Conservation (phyloP, 2,113 vertebrate species). For the Nymphicus hollandicus region DNA sequence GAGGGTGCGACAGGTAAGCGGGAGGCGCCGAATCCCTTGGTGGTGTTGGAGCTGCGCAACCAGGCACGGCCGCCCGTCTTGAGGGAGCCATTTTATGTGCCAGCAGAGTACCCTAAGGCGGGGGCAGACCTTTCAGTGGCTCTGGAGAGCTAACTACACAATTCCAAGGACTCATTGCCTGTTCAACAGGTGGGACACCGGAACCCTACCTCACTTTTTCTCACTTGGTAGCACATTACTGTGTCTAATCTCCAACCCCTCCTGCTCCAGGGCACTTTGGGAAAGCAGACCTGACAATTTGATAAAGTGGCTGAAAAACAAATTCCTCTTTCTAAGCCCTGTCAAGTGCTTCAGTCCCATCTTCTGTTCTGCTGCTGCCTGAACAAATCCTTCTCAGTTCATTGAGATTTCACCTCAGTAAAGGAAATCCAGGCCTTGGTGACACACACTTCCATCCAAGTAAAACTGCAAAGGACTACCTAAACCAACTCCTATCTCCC, state of each 20-base stretch:
- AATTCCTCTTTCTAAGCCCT: neutral
- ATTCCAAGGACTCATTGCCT: neutral
- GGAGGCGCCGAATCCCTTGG: rapidly evolving
- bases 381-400: neutral
- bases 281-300: neutral
- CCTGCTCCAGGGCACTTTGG: too few species aligned
- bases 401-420: neutral
- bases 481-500: neutral
- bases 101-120: neutral
- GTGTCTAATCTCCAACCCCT: neutral
- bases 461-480: neutral
- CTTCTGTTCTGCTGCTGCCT: neutral
- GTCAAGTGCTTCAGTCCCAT: neutral
- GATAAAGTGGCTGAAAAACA: neutral
- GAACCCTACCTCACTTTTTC: too few species aligned
- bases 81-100: neutral
- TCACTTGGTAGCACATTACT: neutral
- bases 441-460: neutral
- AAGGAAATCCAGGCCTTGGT: neutral
- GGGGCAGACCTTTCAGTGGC: neutral
- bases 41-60: rapidly evolving
- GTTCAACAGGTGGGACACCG: neutral
- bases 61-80: rapidly evolving
- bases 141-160: neutral
- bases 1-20: rapidly evolving